Evolutionary conservation across 2,797 vertebrate species (phyloP).

Genomic region (Siniperca obscura): DNA sequence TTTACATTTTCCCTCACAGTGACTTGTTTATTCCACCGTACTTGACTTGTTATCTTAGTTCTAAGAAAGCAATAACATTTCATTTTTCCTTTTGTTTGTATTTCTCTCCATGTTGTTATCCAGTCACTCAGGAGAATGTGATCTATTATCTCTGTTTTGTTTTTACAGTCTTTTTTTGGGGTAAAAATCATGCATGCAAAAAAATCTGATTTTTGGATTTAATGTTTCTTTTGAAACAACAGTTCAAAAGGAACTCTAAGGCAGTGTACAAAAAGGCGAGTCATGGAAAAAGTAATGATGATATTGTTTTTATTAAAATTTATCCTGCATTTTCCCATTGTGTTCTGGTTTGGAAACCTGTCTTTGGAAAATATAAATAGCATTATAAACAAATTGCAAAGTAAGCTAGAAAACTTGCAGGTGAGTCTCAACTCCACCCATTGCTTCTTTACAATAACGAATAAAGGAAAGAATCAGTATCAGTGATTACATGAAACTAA

Average conservation of each 20-base stretch:
- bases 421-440: background rate
- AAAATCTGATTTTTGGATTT: background rate
- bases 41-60: background rate
- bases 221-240: background rate
- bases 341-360: background rate
- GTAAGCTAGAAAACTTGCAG: background rate
- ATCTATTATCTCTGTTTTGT: background rate
- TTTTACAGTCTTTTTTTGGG: background rate
- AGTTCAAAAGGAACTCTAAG: background rate
- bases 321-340: background rate
- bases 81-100: background rate
- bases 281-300: background rate
- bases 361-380: background rate
- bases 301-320: background rate
- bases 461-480: background rate
- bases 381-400: background rate
- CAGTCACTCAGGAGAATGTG: background rate
- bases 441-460: background rate
- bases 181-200: background rate
- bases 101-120: background rate
- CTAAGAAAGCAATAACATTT: background rate
- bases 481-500: background rate
- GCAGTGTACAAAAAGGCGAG: background rate
- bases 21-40: background rate
- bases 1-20: background rate